phyloP scores from a whole-genome alignment of 2,797 vertebrate species.

The Alfaro cultratus region DNA sequence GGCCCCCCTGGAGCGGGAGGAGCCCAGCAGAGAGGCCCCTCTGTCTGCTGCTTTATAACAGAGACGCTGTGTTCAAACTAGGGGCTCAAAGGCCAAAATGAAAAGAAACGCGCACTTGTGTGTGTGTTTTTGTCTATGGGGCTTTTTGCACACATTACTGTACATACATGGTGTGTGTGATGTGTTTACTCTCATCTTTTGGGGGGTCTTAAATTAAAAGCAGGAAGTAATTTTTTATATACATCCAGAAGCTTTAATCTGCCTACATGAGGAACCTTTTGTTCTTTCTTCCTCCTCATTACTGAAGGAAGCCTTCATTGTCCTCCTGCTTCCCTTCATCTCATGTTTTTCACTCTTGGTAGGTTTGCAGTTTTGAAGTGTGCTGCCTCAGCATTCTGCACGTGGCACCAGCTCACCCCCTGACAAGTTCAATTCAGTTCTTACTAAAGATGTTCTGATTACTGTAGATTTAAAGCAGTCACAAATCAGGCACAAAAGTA shows the following conservation, averaged over 20 bases:
- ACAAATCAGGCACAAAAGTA: not conserved
- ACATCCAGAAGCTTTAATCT: constrained; percentile 30
- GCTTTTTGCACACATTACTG: not conserved
- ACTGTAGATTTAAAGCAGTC: not conserved
- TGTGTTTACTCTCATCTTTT: constrained; percentile 1
- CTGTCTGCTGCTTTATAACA: constrained; percentile 65
- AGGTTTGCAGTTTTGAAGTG: constrained; percentile 13
- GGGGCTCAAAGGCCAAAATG: constrained; percentile 42
- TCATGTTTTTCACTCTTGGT: constrained; percentile 42
- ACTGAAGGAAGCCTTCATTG: constrained; percentile 23
- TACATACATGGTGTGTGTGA: not conserved
- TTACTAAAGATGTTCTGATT: not conserved
- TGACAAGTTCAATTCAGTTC: constrained; percentile 21
- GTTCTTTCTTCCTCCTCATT: not conserved
- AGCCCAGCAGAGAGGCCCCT: constrained; percentile 64
- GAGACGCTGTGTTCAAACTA: constrained; percentile 57
- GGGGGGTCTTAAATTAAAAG: not conserved
- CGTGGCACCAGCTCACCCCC: constrained; percentile 3
- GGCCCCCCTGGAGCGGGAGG: constrained; percentile 37
- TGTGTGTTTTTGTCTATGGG: constrained; percentile 35
- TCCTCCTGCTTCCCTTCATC: constrained; percentile 48
- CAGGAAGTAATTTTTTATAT: constrained; percentile 7
- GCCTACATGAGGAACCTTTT: constrained; percentile 11
- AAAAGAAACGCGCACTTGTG: constrained; percentile 47
- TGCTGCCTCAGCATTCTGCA: constrained; percentile 51